phyloP scores from a whole-genome alignment of 2,888 invertebrate genomes.

The Apoda limacodes region DNA sequence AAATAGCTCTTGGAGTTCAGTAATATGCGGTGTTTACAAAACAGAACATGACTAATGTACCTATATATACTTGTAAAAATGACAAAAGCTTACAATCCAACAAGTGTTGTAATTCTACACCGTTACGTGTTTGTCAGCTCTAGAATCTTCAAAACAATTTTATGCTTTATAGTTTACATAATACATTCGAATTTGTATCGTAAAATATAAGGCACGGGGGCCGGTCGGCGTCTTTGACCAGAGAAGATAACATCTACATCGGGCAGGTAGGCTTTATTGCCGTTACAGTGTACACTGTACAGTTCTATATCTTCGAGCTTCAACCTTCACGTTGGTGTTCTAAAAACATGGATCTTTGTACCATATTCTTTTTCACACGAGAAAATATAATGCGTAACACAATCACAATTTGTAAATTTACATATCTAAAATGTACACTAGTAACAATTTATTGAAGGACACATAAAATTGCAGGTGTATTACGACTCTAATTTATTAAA shows the following conservation, averaged over 20 bases:
- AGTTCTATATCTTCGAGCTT: conserved; percentile 22
- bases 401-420: too few species aligned
- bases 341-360: conserved; percentile 24
- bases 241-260: conserved; percentile 59
- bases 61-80: conserved; percentile 43
- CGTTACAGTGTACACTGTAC: conserved; percentile 26
- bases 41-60: conserved; percentile 49
- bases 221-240: conserved; percentile 61
- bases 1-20: too few species aligned
- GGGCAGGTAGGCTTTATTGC: conserved; percentile 63
- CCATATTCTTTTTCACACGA: conserved; percentile 10
- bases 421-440: too few species aligned
- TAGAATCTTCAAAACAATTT: conserved; percentile 17
- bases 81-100: conserved; percentile 60
- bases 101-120: conserved; percentile 63
- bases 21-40: conserved; percentile 34
- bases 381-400: not conserved
- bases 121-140: conserved; percentile 48
- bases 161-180: conserved; percentile 20
- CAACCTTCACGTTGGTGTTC: conserved; percentile 28
- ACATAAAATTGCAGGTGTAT: too few species aligned
- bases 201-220: too few species aligned
- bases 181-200: too few species aligned
- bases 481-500: too few species aligned
- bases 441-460: too few species aligned